A percentile compares a stretch with the other conserved stretches of the same genome.
These are phyloP conservation scores for Coregonus ussuriensis DNA, from an alignment of 2,797 vertebrate genomes.

Conservation along the genomic window DNA sequence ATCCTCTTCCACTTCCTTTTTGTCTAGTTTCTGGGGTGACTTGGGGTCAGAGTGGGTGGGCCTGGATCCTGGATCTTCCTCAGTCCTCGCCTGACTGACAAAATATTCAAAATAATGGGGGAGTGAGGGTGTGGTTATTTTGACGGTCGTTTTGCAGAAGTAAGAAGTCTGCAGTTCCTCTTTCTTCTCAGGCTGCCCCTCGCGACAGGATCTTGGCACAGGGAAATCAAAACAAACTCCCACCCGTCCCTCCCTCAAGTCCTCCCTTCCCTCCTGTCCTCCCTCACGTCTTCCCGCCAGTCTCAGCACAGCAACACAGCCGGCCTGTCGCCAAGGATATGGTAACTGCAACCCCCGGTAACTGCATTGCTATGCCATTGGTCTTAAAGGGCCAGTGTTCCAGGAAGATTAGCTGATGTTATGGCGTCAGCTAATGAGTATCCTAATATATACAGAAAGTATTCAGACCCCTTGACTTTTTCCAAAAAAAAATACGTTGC, in stretches of 20 bases:
- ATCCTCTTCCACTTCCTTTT: not conserved
- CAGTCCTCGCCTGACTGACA: not conserved
- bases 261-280: not conserved
- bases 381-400: not conserved
- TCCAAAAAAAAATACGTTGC: too few species aligned
- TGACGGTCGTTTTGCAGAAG: not conserved
- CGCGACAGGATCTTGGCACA: not conserved
- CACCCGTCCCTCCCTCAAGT: not conserved
- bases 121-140: not conserved
- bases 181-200: not conserved
- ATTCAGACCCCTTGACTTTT: too few species aligned
- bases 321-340: not conserved
- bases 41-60: not conserved
- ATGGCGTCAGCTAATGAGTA: too few species aligned
- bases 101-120: not conserved
- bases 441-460: too few species aligned
- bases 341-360: not conserved
- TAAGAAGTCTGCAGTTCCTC: not conserved
- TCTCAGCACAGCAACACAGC: not conserved
- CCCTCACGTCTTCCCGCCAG: not conserved
- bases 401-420: not conserved
- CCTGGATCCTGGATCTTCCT: not conserved
- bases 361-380: not conserved
- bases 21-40: not conserved
- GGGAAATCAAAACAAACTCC: not conserved